A percentile compares a stretch with the other conserved stretches of the same genome.
Evolutionary conservation across 2,797 vertebrate genomes (phyloP).

Genomic region (Lophotriccus pileatus): DNA sequence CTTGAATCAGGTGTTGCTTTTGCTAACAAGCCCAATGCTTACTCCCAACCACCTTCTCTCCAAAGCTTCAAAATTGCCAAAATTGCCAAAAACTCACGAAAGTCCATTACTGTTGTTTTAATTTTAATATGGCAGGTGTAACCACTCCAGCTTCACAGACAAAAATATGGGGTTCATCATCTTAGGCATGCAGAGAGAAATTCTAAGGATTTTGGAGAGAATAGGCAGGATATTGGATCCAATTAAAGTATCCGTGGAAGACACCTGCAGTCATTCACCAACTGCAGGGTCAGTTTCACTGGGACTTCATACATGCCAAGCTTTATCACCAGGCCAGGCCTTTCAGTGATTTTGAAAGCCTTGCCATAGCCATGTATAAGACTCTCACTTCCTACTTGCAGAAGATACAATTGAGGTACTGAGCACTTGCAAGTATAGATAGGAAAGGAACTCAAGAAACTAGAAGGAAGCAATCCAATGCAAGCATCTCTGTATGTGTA

Average conservation of each 20-base stretch:
- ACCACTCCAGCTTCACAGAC: neutral
- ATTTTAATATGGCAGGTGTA: neutral
- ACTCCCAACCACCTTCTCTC: neutral
- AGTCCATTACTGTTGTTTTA: neutral
- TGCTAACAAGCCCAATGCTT: neutral
- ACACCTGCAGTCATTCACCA: neutral
- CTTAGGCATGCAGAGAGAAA: neutral
- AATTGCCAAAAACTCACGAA: neutral
- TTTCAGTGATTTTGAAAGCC: neutral
- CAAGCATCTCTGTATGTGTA: accelerated
- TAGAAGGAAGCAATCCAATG: neutral
- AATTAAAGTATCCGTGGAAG: neutral
- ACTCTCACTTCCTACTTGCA: neutral
- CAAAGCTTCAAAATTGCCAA: neutral
- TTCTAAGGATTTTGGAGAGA: neutral
- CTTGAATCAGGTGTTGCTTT: neutral
- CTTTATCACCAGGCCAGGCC: neutral
- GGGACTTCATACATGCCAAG: neutral
- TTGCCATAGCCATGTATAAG: neutral
- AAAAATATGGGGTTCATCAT: accelerated
- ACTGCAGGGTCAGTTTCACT: neutral
- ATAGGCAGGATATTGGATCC: neutral
- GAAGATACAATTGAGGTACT: neutral
- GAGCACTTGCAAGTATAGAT: neutral
- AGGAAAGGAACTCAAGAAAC: neutral